These are phyloP conservation scores for Coronaproctus castanopsis DNA, from an alignment of 2,888 invertebrate genomes.

Conservation along the genomic window DNA sequence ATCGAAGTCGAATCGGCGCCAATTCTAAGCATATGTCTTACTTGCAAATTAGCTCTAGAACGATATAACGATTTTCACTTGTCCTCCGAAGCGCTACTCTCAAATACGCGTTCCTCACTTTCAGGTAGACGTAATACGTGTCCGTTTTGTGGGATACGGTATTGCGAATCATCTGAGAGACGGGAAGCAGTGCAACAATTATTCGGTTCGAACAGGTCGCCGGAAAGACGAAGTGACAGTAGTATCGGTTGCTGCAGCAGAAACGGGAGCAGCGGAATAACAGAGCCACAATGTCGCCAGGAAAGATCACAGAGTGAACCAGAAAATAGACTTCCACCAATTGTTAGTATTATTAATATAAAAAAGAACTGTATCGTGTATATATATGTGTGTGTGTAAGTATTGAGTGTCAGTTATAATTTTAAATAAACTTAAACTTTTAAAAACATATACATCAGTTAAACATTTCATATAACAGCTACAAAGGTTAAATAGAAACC, in stretches of 20 bases:
- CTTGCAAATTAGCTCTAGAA: conserved; percentile 15
- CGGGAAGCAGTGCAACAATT: conserved; percentile 15
- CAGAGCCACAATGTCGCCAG: conserved; percentile 22
- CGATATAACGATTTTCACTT: conserved; percentile 5
- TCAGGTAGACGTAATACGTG: conserved; percentile 20
- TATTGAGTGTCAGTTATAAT: too few species aligned
- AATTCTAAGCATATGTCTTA: conserved; percentile 15
- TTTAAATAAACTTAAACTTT: too few species aligned
- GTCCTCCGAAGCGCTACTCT: conserved; percentile 2
- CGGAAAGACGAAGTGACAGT: too few species aligned
- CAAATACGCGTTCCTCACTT: too few species aligned
- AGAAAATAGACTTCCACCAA: conserved; percentile 25
- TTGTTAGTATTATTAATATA: conserved; percentile 22
- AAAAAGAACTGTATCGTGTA: too few species aligned
- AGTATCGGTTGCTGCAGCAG: conserved; percentile 19
- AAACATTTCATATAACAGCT: too few species aligned
- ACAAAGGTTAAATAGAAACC: too few species aligned
- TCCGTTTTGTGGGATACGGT: conserved; percentile 24
- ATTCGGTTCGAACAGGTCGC: too few species aligned
- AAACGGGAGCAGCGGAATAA: conserved; percentile 22
- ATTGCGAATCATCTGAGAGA: conserved; percentile 12
- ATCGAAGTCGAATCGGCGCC: conserved; percentile 11
- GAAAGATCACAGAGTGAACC: too few species aligned
- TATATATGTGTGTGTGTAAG: too few species aligned
- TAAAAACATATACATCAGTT: too few species aligned